These are phyloP conservation scores for Ophioninae sp. DNA, from an alignment of 2,888 invertebrate genomes.

Conservation along the genomic window DNA sequence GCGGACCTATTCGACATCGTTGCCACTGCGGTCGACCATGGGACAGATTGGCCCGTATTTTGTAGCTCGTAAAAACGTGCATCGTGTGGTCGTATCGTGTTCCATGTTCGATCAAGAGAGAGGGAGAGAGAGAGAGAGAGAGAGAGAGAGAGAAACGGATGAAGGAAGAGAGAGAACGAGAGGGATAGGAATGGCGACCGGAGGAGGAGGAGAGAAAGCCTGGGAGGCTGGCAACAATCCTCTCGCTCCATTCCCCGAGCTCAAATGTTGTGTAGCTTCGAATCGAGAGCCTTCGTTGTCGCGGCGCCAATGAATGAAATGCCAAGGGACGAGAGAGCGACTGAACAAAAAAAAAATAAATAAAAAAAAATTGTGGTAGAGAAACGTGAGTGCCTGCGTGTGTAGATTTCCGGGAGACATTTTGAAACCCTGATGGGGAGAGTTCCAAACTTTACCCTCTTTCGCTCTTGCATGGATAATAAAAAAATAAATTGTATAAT, in stretches of 20 bases:
- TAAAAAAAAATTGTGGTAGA: constrained; percentile 2
- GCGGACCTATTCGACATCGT: constrained; percentile 72
- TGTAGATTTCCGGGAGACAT: constrained; percentile 17
- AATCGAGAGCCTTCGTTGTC: constrained; percentile 56
- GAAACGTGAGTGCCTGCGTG: constrained; percentile 2
- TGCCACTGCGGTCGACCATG: constrained; percentile 75
- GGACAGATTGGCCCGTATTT: constrained; percentile 78
- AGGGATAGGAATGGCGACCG: neutral
- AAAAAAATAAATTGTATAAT: constrained; percentile 59
- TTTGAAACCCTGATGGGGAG: constrained; percentile 38
- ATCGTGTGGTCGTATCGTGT: constrained; percentile 65
- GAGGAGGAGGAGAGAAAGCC: constrained; percentile 5
- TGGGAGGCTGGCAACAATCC: constrained; percentile 47
- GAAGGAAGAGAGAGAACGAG: neutral
- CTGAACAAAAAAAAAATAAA: constrained; percentile 12
- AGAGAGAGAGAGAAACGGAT: neutral
- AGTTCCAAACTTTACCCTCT: constrained; percentile 38
- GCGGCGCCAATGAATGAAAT: constrained; percentile 64
- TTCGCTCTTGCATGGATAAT: constrained; percentile 41
- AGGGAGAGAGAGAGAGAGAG: neutral
- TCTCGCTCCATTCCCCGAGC: constrained; percentile 25
- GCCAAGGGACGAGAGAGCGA: constrained; percentile 59
- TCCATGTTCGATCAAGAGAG: constrained; percentile 57
- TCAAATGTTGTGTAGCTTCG: constrained; percentile 28
- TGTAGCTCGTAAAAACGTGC: constrained; percentile 76